Evolutionary conservation across 1,140 invertebrate species (phyloP).

Genomic region (Berghia stephanieae): DNA sequence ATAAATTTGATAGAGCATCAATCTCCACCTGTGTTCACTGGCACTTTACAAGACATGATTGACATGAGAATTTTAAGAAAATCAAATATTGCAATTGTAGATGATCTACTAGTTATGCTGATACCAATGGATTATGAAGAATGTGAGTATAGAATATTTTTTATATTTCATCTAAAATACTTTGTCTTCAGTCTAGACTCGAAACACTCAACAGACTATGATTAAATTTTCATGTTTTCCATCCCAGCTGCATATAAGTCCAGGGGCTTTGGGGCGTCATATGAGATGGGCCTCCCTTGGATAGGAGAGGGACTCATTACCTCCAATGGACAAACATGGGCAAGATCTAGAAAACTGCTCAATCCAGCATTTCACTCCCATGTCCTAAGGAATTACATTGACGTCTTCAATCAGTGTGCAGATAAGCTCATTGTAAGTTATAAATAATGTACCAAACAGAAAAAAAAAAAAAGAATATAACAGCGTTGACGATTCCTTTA

Average conservation of each 20-base stretch:
- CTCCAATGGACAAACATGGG: constrained; percentile 80
- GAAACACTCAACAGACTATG: too few species aligned
- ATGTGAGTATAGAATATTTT: too few species aligned
- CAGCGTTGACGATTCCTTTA: not conserved
- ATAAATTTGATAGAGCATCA: too few species aligned
- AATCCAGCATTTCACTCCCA: constrained; percentile 89
- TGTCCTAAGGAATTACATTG: constrained; percentile 83
- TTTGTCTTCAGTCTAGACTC: too few species aligned
- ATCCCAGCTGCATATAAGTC: not conserved
- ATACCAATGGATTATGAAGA: too few species aligned
- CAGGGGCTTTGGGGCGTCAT: not conserved
- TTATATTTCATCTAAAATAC: too few species aligned
- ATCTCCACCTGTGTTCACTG: too few species aligned
- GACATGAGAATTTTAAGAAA: too few species aligned
- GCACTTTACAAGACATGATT: too few species aligned
- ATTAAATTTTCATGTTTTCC: too few species aligned
- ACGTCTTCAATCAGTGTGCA: constrained; percentile 75
- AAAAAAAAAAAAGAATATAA: not conserved
- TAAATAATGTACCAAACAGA: not conserved
- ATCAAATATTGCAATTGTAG: too few species aligned
- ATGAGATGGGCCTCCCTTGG: constrained; percentile 25
- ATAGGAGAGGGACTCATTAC: constrained; percentile 40
- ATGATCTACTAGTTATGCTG: too few species aligned
- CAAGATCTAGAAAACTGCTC: constrained; percentile 80
- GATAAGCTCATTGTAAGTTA: constrained; percentile 33